Evolutionary conservation across 2,113 vertebrate genomes (phyloP), one percentile per base, ranked within the genome.

Genomic region (Eulemur macaco): DNA sequence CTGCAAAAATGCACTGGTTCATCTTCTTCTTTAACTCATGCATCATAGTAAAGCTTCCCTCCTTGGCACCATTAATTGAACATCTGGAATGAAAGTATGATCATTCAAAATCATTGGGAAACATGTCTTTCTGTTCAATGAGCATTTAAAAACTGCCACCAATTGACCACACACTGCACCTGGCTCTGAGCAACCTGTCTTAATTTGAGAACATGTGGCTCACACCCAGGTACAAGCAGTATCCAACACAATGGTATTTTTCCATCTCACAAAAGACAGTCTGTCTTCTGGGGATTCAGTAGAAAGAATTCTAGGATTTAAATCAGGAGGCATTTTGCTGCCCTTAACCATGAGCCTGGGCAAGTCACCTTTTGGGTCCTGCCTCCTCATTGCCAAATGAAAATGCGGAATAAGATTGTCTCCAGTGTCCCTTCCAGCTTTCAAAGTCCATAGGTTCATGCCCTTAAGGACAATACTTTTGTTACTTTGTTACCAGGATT

Each of bases 291-390:
- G n/a, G 69, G n/a, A 58, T 69, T 95, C 66, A n/a, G 8, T 45
- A 85, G n/a, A 78, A 87, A 73, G 37, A 34, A 42, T 87, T 77
- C 77, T 80, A 76, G 68, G 88, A 93, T 86, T 94, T 83, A 94
- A 77, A 73, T 77, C 31, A 56, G 52, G 42, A 94, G 45, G 29
- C 42, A 63, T 77, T 91, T 91, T 37, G 14, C 54, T 86, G 8
- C 12, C 42, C 21, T 25, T 71, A 11, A 37, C 27, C 47, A 1
- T 34, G 37, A 39, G 31, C 23, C 54, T 92, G 84, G 12, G 52
- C 68, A 52, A 80, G 74, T 76, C 63, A 92, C 52, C 27, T 86
- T 66, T 39, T 45, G 25, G 45, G 14, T 11, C n/a, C n/a, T 6
- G 10, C 14, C 34, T 89, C 47, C 69, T 92, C 39, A 68, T 85